Conservation (phyloP, 2,113 vertebrate species). For the Labrus mixtus region DNA sequence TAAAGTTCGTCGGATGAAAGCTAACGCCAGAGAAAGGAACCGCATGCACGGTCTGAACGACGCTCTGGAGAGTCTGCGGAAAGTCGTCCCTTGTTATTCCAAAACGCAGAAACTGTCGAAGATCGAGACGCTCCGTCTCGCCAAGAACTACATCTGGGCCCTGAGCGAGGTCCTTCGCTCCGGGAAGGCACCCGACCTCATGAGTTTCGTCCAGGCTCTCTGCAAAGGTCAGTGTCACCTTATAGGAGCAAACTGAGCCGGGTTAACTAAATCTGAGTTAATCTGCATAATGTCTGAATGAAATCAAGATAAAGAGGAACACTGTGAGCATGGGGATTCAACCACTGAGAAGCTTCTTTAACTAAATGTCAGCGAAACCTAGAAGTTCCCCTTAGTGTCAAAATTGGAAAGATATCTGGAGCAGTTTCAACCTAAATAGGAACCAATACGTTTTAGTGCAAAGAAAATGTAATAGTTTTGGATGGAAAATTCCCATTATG, state of each 20-base stretch:
- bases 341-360: not conserved
- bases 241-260: not conserved
- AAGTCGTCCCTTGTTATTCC: conserved; percentile 99
- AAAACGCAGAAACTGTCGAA: conserved; percentile 99
- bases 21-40: conserved; percentile 96
- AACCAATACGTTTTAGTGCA: too few relatives aligned
- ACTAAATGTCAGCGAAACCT: too few relatives aligned
- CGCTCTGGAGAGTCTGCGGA: conserved; percentile 95
- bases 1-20: conserved; percentile 96
- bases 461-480: too few relatives aligned
- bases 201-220: conserved; percentile 96
- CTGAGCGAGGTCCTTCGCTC: conserved; percentile 96
- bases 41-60: conserved; percentile 99
- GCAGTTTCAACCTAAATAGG: too few relatives aligned
- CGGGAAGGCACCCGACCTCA: conserved; percentile 95
- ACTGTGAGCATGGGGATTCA: not conserved
- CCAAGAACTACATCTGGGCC: conserved; percentile 99
- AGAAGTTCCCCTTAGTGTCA: too few relatives aligned
- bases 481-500: too few relatives aligned
- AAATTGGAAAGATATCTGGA: too few relatives aligned
- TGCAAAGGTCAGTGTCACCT: conserved; percentile 87
- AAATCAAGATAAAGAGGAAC: not conserved
- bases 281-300: not conserved
- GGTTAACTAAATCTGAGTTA: not conserved
- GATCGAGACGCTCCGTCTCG: conserved; percentile 96